phyloP scores from a whole-genome alignment of 2,888 invertebrate species.

The Pterostichus niger region DNA sequence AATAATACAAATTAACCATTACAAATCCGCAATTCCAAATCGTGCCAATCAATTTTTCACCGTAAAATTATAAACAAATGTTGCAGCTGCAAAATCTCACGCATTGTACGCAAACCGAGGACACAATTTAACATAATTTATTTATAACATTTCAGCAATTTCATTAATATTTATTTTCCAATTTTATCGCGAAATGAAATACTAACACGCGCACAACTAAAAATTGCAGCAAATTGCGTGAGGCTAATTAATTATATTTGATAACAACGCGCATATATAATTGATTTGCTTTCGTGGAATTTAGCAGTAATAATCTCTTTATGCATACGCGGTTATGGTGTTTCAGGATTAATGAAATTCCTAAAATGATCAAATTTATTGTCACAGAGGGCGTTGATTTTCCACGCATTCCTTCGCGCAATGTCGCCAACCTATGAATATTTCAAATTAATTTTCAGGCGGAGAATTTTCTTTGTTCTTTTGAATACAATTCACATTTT shows the following conservation, averaged over 20 bases:
- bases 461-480: slow-evolving; percentile 34
- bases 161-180: slow-evolving; percentile 55
- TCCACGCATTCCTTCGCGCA: slow-evolving; percentile 61
- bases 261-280: slow-evolving; percentile 27
- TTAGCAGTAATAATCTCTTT: slow-evolving; percentile 14
- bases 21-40: slow-evolving; percentile 8
- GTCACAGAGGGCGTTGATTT: slow-evolving; percentile 45
- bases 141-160: slow-evolving; percentile 39
- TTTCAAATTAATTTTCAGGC: slow-evolving; percentile 64
- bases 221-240: slow-evolving; percentile 34
- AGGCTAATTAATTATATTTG: slow-evolving; percentile 49
- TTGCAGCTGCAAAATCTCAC: slow-evolving; percentile 4
- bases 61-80: slow-evolving; percentile 34
- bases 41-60: slow-evolving; percentile 10
- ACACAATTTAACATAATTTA: slow-evolving; percentile 41
- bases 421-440: slow-evolving; percentile 57
- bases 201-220: not conserved
- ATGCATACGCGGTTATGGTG: slow-evolving; percentile 32
- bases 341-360: slow-evolving; percentile 62
- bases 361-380: slow-evolving; percentile 66
- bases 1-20: slow-evolving; percentile 38
- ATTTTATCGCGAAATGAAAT: slow-evolving; percentile 41
- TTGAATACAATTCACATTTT: too few species aligned
- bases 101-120: not conserved
- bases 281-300: slow-evolving; percentile 36